phyloP scores from a whole-genome alignment of 2,797 vertebrate genomes.

The Peromyscus melanophrys region DNA sequence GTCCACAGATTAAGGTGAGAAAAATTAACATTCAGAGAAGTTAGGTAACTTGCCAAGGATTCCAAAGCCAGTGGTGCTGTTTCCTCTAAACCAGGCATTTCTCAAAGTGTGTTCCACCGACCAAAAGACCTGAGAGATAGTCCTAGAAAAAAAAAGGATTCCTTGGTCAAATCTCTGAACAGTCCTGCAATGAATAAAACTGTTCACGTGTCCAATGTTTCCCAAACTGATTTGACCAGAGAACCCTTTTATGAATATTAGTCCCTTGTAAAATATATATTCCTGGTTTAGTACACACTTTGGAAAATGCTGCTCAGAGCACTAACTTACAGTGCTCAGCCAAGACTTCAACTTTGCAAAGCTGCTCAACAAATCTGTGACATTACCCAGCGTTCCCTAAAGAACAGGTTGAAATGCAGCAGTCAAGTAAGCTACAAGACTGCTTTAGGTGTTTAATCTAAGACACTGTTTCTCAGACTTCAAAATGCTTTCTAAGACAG shows the following conservation, averaged over 20 bases:
- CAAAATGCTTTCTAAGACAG: conserved; percentile 25
- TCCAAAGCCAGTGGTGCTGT: conserved; percentile 86
- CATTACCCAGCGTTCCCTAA: conserved; percentile 13
- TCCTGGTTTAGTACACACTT: conserved; percentile 84
- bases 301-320: conserved; percentile 79
- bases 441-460: conserved; percentile 25
- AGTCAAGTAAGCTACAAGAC: conserved; percentile 30
- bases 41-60: conserved; percentile 86
- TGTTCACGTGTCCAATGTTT: conserved; percentile 79
- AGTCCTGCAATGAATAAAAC: conserved; percentile 85
- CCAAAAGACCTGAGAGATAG: conserved; percentile 86
- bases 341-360: conserved; percentile 31
- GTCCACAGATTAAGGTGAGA: conserved; percentile 80
- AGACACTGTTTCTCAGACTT: conserved; percentile 33
- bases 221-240: conserved; percentile 86
- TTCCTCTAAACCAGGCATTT: conserved; percentile 86
- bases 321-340: conserved; percentile 45
- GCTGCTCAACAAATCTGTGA: background rate
- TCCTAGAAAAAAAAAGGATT: conserved; percentile 86
- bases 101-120: conserved; percentile 87
- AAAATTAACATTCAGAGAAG: conserved; percentile 84
- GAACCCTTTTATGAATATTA: conserved; percentile 83
- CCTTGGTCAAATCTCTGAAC: conserved; percentile 86
- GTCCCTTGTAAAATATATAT: conserved; percentile 67
- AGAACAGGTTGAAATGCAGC: background rate